phyloP scores from a whole-genome alignment of 2,888 invertebrate genomes.

The Electrophaes corylata region DNA sequence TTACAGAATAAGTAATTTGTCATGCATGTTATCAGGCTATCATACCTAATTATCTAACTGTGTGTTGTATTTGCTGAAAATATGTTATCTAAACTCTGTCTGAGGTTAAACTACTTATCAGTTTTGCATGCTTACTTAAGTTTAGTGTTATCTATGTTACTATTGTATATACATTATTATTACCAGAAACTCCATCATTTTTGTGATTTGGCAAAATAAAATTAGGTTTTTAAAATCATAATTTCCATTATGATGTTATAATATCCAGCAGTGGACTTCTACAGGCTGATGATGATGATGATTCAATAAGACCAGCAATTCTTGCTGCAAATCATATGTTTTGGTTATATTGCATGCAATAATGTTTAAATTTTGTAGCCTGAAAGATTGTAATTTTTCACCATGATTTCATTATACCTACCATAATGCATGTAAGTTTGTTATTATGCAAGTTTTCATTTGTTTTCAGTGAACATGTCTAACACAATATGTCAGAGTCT shows the following conservation, averaged over 20 bases:
- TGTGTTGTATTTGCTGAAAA: no score
- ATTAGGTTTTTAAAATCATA: no score
- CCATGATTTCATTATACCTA: no score
- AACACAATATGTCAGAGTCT: slow-evolving; percentile 69
- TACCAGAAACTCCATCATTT: neutral
- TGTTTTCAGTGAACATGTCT: slow-evolving; percentile 61
- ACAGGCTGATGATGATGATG: no score
- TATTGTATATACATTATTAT: neutral
- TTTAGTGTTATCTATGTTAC: slow-evolving; percentile 8
- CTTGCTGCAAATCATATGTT: no score
- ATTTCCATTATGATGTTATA: no score
- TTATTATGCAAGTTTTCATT: slow-evolving; percentile 4
- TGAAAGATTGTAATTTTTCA: no score
- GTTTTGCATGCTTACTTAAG: slow-evolving; percentile 4
- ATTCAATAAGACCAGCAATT: no score
- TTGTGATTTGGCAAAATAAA: no score
- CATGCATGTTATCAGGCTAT: neutral
- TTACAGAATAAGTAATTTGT: neutral
- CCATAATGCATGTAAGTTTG: neutral
- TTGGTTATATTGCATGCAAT: no score
- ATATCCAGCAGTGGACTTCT: no score
- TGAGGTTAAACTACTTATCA: neutral
- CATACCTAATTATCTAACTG: neutral
- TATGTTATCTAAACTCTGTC: neutral
- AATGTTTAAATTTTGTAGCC: no score